These are phyloP conservation scores for Capricornis sumatraensis DNA, from an alignment of 2,113 vertebrate species.

Conservation along the genomic window DNA sequence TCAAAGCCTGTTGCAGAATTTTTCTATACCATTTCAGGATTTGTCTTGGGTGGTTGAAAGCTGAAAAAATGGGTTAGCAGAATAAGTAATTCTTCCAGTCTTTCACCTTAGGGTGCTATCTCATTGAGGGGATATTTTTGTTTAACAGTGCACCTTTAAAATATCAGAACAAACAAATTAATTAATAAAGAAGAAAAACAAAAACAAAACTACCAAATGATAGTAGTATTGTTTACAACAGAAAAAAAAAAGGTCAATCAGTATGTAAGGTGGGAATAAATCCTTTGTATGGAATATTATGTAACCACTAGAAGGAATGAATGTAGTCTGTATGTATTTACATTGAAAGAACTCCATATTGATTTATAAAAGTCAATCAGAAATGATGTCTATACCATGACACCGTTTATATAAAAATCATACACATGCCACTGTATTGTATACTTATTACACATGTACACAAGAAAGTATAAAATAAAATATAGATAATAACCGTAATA, in stretches of 20 bases:
- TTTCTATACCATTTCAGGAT: not conserved
- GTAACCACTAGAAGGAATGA: not conserved
- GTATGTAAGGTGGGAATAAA: not conserved
- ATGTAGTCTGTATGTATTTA: not conserved
- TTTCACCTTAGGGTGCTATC: not conserved
- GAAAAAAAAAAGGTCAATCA: not conserved
- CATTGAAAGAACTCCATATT: not conserved
- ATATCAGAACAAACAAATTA: not conserved
- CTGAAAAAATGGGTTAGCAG: not conserved
- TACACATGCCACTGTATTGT: not conserved
- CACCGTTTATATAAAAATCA: not conserved
- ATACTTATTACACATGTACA: not conserved
- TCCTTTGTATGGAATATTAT: not conserved
- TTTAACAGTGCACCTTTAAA: not conserved
- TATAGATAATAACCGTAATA: not conserved
- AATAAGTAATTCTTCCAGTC: not conserved
- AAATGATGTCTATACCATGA: not conserved
- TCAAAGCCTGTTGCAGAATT: not conserved
- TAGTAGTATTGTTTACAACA: not conserved
- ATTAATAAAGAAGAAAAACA: not conserved
- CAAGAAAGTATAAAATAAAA: not conserved
- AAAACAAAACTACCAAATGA: not conserved
- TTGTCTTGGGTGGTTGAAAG: not conserved
- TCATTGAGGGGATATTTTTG: not conserved
- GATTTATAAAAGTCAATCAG: not conserved